Base-by-base conservation (phyloP, 2,888 invertebrate genomes). In the Erebia epiphron region DNA sequence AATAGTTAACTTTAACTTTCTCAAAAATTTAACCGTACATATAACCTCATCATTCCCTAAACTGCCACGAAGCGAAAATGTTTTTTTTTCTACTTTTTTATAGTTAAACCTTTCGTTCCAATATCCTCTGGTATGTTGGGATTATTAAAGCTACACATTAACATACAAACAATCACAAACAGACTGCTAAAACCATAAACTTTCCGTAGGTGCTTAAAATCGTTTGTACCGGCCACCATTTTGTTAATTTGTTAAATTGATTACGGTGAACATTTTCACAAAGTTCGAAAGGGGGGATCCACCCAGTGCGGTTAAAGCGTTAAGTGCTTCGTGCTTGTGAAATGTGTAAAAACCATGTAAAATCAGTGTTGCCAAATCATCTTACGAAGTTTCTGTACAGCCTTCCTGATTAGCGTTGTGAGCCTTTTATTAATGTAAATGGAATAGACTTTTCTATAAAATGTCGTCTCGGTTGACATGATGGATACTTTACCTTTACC, bases 161-260 rank as follows among this genome's bases (percentile, higher is more conserved):
- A 54, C 2, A 52, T n/a, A 52, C 52, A 16, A n/a, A 54, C 3
- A 18, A 54, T 18, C 5, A 49, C 49, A n/a, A 52, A 16, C 14
- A 16, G 50, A 4, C 50, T 50, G 5, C n/a, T n/a, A 4, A 50
- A 50, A n/a, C 7, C 4, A 50, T 9, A 52, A 21, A 16, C 18
- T 21, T 21, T 56, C 13, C 21, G 16, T 1, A 11, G 5, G 11
- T 21, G 56, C 10, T 3, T 11, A 18, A 18, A 56, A 56, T 21
- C 18, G 21, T 56, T 18, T 56, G 56, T 21, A 58, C 41, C 26
- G 57, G 57, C 57, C 57, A 35, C 57, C 57, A 60, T 60, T 60
- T 43, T 60, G 60, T 60, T 41, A 54, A 54, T 54, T 16, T 54
- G 54, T 60, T 41, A 60, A 60, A 41, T 60, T 60, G 60, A 61